Conservation (phyloP, 2,113 vertebrate genomes). For the Zapus hudsonius region DNA sequence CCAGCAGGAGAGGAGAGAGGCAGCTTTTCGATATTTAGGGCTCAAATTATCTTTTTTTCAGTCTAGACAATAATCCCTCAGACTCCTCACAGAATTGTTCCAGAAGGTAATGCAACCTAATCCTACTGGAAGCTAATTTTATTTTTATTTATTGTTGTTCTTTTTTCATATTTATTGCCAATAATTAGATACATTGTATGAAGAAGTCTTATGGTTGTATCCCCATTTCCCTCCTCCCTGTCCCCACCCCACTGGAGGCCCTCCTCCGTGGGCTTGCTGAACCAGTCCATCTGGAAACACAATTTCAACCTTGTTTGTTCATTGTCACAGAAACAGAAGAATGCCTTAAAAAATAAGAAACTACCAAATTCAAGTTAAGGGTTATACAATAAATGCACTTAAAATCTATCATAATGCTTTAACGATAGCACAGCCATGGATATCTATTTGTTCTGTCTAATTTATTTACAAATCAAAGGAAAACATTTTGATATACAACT, state of each 20-base stretch:
- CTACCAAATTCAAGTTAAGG: not conserved
- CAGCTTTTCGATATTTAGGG: not conserved
- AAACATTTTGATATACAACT: not conserved
- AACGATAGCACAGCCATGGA: not conserved
- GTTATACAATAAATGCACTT: not conserved
- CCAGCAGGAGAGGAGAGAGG: not conserved
- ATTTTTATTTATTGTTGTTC: too few relatives aligned
- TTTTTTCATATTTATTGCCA: too few relatives aligned
- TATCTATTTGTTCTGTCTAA: not conserved
- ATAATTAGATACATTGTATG: too few relatives aligned
- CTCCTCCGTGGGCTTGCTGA: too few relatives aligned
- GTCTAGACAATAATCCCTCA: not conserved
- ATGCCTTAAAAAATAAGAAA: not conserved
- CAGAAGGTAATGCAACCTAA: not conserved
- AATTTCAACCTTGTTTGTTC: not conserved
- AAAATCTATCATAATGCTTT: not conserved
- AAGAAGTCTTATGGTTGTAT: too few relatives aligned
- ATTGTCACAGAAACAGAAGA: not conserved
- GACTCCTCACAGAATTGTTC: not conserved
- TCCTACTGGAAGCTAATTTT: not conserved
- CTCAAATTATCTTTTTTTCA: not conserved
- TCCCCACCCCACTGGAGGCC: too few relatives aligned
- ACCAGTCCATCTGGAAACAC: too few relatives aligned
- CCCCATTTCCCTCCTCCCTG: too few relatives aligned
- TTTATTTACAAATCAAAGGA: not conserved